phyloP scores from a whole-genome alignment of 2,888 invertebrate genomes.

The Mythimna ferrago region DNA sequence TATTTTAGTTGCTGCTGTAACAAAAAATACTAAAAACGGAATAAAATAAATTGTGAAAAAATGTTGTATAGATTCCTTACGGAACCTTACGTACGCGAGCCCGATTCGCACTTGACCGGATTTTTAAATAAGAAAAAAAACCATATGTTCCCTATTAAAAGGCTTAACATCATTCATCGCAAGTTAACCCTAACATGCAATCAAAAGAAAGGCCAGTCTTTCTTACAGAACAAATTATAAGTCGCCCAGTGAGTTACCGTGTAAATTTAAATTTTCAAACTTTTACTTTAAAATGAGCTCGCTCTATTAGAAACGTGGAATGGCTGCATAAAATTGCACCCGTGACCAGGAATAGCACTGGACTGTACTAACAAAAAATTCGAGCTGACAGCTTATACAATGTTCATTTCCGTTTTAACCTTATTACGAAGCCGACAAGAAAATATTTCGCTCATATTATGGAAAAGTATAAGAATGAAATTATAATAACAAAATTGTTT shows the following conservation, averaged over 20 bases:
- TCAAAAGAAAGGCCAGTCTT: constrained; percentile 62
- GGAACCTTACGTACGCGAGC: too few species aligned
- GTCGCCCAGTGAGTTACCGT: constrained; percentile 70
- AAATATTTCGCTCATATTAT: background rate
- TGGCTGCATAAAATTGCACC: constrained; percentile 64
- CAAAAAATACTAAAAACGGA: too few species aligned
- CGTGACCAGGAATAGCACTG: constrained; percentile 42
- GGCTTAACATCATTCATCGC: constrained; percentile 2
- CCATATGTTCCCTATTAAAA: background rate
- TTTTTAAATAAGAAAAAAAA: too few species aligned
- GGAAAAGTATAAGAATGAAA: constrained; percentile 19
- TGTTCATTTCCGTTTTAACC: constrained; percentile 37
- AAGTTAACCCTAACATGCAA: constrained; percentile 69
- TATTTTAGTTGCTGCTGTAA: too few species aligned
- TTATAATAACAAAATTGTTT: constrained; percentile 8
- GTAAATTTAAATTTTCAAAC: constrained; percentile 80
- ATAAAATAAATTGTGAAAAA: too few species aligned
- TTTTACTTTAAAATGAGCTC: constrained; percentile 78
- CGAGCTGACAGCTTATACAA: constrained; percentile 34
- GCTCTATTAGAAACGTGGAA: constrained; percentile 72
- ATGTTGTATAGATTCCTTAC: too few species aligned
- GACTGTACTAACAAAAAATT: constrained; percentile 49
- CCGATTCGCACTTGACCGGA: too few species aligned
- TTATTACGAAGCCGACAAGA: constrained; percentile 23
- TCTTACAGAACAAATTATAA: constrained; percentile 80